Base-by-base conservation (phyloP, 2,797 vertebrate species). In the Chrosomus eos region DNA sequence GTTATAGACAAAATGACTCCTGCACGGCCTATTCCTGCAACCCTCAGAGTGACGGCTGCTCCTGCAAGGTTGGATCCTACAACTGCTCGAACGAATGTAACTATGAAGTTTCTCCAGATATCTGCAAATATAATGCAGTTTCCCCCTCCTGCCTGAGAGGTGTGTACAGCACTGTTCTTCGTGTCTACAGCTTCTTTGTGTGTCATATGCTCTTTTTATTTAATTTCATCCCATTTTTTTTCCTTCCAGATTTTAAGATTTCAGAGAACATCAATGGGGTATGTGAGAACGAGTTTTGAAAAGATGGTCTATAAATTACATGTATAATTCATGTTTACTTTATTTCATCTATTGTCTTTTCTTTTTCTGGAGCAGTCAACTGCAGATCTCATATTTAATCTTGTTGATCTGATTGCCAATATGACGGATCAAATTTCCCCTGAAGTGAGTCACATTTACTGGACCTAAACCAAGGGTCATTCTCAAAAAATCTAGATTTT, bases 351-450 rank as follows among this genome's bases (percentile, higher is more conserved):
- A 3, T 71, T 26, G 14, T 4, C 7, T 38, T 28, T 45, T 21
- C 28, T 33, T n/a, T 71, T 33, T 51, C 8, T 31, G 43, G 0
- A 31, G 5, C 1, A 66, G 21, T 4, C 4, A 5, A 86, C 80
- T 2, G 0, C 1, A 40, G 0, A 21, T 33, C 1, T 18, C 45
- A 0, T 14, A 0, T 26, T 80, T 13, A 83, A 70, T 21, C 1
- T 10, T 31, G 40, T 92, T 92, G 87, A 45, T 16, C 60, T 7
- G 38, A 71, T 84, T 13, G 8, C 18, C 64, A 75, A 51, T 75
- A 64, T 75, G 14, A 19, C 67, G 10, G n/a, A 1, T 58, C 8
- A 28, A 18, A 40, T 81, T 33, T 9, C 80, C 71, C 18, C n/a
- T 0, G 0, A 8, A 26, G 80, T 71, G 36, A 81, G 80, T 81